phyloP scores from a whole-genome alignment of 1,140 invertebrate species.

The Drosophila truncata region DNA sequence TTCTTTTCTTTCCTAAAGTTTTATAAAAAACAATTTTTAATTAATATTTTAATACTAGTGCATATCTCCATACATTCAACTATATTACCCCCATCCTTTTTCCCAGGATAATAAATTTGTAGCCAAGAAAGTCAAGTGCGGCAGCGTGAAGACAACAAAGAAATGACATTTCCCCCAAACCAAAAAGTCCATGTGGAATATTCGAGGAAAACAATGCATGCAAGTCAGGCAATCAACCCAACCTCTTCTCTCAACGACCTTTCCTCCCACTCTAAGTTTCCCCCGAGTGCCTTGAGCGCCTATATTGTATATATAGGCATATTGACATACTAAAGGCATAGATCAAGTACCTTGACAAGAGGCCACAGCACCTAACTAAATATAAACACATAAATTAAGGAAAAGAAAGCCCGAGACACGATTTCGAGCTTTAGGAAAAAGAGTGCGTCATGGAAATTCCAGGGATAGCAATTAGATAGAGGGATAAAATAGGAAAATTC shows the following conservation, averaged over 20 bases:
- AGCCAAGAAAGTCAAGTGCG: slow-evolving; percentile 57
- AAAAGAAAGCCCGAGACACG: slow-evolving; percentile 17
- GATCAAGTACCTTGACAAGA: slow-evolving; percentile 68
- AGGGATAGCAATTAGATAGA: not conserved
- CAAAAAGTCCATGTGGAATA: slow-evolving; percentile 30
- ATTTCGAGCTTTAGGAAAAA: not conserved
- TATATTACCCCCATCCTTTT: not conserved
- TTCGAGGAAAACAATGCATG: slow-evolving; percentile 74
- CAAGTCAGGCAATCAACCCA: slow-evolving; percentile 40
- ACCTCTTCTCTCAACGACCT: slow-evolving; percentile 8
- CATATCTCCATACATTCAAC: not conserved
- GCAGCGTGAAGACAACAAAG: slow-evolving; percentile 70
- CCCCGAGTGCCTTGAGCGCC: slow-evolving; percentile 9
- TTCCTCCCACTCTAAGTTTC: not conserved
- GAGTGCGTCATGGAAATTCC: slow-evolving; percentile 16
- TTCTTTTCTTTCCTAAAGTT: not conserved
- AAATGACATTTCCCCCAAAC: slow-evolving; percentile 22
- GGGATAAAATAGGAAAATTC: not conserved
- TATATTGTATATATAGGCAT: slow-evolving; percentile 53
- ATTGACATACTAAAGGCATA: slow-evolving; percentile 77
- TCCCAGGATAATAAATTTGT: slow-evolving; percentile 32
- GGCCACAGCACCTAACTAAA: slow-evolving; percentile 48
- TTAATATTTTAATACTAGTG: not conserved
- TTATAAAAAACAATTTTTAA: not conserved
- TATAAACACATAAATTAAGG: slow-evolving; percentile 62